Percentiles rank a stretch among this genome's conserved stretches.
phyloP scores from a whole-genome alignment of 37 sponge, comb jelly and placozoan species.

The Oopsacas minuta region DNA sequence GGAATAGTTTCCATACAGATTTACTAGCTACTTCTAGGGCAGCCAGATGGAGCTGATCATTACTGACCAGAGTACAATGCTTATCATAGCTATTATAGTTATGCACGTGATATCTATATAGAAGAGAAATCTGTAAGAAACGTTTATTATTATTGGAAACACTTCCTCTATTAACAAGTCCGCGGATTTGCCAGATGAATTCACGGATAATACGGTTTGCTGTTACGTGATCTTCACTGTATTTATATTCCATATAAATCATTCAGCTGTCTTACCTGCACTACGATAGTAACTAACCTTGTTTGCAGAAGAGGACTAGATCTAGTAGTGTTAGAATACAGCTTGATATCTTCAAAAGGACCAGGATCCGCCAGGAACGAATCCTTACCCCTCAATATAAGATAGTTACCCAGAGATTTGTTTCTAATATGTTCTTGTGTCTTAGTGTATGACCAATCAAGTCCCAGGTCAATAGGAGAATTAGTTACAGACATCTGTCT shows the following conservation, averaged over 20 bases:
- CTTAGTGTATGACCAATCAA: slow-evolving; percentile 44
- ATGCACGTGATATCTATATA: slow-evolving; percentile 10
- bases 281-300: not conserved
- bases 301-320: not conserved
- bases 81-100: slow-evolving; percentile 62
- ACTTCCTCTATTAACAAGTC: not conserved
- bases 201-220: too few relatives aligned
- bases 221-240: too few relatives aligned
- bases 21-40: slow-evolving; percentile 32
- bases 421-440: slow-evolving; percentile 20
- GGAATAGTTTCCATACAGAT: slow-evolving; percentile 63
- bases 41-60: slow-evolving; percentile 40
- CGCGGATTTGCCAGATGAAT: not conserved
- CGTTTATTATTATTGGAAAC: not conserved
- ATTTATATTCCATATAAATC: too few relatives aligned
- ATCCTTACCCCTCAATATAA: slow-evolving; percentile 53
- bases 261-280: too few relatives aligned
- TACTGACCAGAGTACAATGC: slow-evolving; percentile 41
- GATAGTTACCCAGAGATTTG: slow-evolving; percentile 34
- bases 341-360: slow-evolving; percentile 22
- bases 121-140: not conserved
- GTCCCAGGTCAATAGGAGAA: slow-evolving; percentile 54
- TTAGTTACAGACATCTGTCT: slow-evolving; percentile 66
- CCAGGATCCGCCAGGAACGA: slow-evolving; percentile 19
- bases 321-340: slow-evolving; percentile 22